Conservation (phyloP, 2,797 vertebrate genomes). For the Brachyrhaphis roseni region DNA sequence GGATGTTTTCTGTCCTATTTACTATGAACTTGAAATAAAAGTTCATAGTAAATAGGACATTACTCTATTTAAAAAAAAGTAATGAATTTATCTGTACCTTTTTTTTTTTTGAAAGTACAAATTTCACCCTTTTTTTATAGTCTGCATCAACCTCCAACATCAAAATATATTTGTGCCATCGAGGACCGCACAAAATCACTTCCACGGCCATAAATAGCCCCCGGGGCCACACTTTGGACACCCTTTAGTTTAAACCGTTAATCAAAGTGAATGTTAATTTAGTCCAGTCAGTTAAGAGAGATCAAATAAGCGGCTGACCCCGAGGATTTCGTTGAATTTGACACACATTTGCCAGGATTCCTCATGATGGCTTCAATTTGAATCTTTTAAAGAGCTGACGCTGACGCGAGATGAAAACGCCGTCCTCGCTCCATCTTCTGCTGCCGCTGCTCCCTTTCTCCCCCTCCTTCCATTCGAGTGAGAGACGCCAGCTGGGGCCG, state of each 20-base stretch:
- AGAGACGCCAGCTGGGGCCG: conserved; percentile 94
- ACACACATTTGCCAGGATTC: conserved; percentile 21
- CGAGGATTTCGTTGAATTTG: background rate
- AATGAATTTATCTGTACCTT: no score
- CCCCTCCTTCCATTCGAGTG: conserved; percentile 83
- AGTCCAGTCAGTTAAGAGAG: background rate
- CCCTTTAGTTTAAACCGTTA: conserved; percentile 4
- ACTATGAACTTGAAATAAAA: no score
- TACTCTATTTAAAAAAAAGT: no score
- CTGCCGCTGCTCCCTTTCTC: conserved; percentile 39
- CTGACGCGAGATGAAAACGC: conserved; percentile 39
- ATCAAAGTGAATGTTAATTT: conserved; percentile 12
- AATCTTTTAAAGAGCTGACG: conserved; percentile 33
- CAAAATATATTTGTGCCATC: no score
- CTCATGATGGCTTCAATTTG: conserved; percentile 53
- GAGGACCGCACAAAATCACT: no score
- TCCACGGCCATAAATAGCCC: no score
- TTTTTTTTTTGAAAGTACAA: no score
- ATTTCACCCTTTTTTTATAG: no score
- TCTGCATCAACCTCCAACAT: no score
- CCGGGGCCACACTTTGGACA: no score
- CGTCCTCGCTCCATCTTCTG: conserved; percentile 31
- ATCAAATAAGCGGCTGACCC: background rate
- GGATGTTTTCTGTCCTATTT: no score
- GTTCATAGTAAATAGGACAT: no score